Percentiles rank a stretch among this genome's conserved stretches.
Evolutionary conservation across 92 coral and sea anemone species (phyloP).

Genomic region (Epizoanthus illoricatus): DNA sequence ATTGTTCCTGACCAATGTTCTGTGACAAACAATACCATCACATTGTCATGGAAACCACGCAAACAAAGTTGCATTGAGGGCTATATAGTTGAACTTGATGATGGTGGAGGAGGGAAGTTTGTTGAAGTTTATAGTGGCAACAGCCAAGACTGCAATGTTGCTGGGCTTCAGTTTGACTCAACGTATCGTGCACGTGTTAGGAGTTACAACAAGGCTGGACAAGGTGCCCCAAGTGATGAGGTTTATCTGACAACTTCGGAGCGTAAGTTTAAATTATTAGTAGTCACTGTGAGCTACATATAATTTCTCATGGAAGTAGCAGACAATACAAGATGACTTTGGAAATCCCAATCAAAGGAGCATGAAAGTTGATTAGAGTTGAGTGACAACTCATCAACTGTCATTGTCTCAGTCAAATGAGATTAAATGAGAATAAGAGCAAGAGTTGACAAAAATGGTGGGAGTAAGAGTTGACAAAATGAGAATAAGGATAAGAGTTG

Average conservation of each 20-base stretch:
- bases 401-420: no score
- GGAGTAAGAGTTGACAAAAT: no score
- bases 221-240: constrained; percentile 92
- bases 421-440: no score
- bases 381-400: no score
- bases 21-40: constrained; percentile 88
- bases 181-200: constrained; percentile 94
- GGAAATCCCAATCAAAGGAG: no score
- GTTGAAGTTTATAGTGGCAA: constrained; percentile 90
- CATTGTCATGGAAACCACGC: constrained; percentile 90
- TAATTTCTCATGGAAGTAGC: neutral
- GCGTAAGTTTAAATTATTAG: constrained; percentile 50
- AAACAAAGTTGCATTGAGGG: constrained; percentile 92
- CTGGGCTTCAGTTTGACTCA: constrained; percentile 96
- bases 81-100: constrained; percentile 91
- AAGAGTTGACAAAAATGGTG: no score
- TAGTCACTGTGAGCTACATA: neutral
- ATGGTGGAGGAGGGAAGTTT: constrained; percentile 79
- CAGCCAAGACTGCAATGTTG: constrained; percentile 79
- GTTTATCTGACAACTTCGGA: constrained; percentile 93
- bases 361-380: no score
- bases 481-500: no score
- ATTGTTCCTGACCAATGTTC: constrained; percentile 93
- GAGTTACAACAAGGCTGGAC: constrained; percentile 90
- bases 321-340: no score